Conservation (phyloP, 2,113 vertebrate genomes). For the Ceratotherium simum region DNA sequence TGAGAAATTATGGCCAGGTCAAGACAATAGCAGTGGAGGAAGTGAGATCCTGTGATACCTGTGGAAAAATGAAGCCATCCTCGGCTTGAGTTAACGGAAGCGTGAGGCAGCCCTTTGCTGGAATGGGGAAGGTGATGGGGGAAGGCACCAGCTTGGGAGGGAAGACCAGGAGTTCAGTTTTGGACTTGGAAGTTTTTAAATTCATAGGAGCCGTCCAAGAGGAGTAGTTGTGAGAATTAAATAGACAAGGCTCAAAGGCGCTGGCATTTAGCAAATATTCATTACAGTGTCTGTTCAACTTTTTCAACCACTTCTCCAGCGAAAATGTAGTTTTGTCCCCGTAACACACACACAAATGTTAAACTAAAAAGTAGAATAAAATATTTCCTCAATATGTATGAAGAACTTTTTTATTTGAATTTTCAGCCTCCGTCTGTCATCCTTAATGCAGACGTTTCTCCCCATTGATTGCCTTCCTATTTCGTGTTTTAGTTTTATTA, state of each 20-base stretch:
- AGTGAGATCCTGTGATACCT: background rate
- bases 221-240: background rate
- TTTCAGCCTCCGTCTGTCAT: background rate
- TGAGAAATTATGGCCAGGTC: background rate
- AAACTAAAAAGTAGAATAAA: background rate
- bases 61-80: background rate
- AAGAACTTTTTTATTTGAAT: background rate
- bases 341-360: background rate
- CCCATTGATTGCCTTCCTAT: background rate
- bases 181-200: background rate
- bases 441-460: background rate
- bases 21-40: too few relatives aligned
- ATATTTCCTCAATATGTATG: background rate
- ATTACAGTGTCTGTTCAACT: background rate
- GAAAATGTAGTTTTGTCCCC: background rate
- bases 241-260: background rate
- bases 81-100: background rate
- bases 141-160: fast-evolving
- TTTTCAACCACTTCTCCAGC: background rate
- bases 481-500: background rate
- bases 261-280: background rate
- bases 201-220: background rate
- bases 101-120: too few relatives aligned
- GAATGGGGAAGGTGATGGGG: background rate
- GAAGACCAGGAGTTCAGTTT: background rate